These are phyloP conservation scores for Dasypus novemcinctus DNA, from an alignment of 2,113 vertebrate species.

Conservation along the genomic window DNA sequence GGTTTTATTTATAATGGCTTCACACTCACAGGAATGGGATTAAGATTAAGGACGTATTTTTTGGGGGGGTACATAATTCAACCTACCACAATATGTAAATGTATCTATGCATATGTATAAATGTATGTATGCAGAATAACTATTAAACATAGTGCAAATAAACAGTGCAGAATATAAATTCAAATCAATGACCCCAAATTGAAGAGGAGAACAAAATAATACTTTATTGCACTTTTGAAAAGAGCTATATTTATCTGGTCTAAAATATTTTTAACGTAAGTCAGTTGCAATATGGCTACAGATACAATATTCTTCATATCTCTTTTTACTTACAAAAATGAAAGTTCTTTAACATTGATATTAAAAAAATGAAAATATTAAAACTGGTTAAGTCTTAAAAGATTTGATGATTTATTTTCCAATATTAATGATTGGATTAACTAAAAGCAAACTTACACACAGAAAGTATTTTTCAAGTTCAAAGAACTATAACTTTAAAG, in stretches of 20 bases:
- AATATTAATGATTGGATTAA: constrained; percentile 65
- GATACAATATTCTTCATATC: constrained; percentile 48
- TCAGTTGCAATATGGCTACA: constrained; percentile 54
- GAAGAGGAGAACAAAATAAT: constrained; percentile 30
- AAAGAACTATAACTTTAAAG: constrained; percentile 1
- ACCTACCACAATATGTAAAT: not conserved
- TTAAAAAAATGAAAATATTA: constrained; percentile 58
- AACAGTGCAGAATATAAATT: not conserved
- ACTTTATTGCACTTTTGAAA: constrained; percentile 42
- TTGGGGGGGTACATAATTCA: no score
- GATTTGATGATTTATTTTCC: constrained; percentile 45
- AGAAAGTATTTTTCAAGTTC: constrained; percentile 20
- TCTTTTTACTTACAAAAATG: constrained; percentile 58
- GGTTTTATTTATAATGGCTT: no score
- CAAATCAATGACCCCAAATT: constrained; percentile 11
- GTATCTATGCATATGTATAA: not conserved
- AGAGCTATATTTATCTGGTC: constrained; percentile 51
- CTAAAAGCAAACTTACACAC: constrained; percentile 56
- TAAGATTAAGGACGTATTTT: no score
- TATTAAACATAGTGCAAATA: not conserved
- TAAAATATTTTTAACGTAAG: constrained; percentile 67
- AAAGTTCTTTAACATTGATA: constrained; percentile 58
- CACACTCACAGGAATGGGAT: no score
- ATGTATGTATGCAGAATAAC: not conserved
- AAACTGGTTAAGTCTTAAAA: constrained; percentile 70